phyloP scores from a whole-genome alignment of 2,113 vertebrate species.

The Nothobranchius furzeri region DNA sequence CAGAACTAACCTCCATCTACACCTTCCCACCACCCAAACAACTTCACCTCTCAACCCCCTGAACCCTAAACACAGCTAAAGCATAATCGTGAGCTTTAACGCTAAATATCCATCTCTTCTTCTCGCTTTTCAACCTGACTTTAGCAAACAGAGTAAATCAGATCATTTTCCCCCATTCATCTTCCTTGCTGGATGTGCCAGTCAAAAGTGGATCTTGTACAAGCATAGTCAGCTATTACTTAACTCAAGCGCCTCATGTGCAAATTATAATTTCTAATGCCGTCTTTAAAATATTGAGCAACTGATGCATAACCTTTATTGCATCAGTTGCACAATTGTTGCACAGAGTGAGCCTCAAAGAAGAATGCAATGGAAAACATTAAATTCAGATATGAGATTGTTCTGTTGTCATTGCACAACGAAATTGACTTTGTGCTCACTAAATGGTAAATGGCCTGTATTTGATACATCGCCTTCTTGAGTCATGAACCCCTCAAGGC shows the following conservation, averaged over 20 bases:
- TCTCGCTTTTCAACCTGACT: constrained; percentile 27
- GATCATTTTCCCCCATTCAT: too few relatives aligned
- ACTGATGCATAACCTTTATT: not conserved
- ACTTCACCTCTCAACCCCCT: constrained; percentile 37
- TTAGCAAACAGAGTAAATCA: not conserved
- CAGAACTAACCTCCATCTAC: constrained; percentile 40
- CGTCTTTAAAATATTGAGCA: constrained; percentile 30
- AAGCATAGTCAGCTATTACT: constrained; percentile 27
- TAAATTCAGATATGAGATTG: too few relatives aligned
- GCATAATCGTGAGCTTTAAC: constrained; percentile 6
- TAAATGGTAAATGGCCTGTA: too few relatives aligned
- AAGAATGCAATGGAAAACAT: too few relatives aligned
- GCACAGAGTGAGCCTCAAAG: too few relatives aligned
- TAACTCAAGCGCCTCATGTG: constrained; percentile 19
- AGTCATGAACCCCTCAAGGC: too few relatives aligned
- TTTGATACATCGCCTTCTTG: too few relatives aligned
- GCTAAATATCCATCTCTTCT: not conserved
- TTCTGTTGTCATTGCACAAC: too few relatives aligned
- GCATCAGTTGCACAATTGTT: too few relatives aligned
- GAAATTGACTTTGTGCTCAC: too few relatives aligned
- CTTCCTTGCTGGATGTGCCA: not conserved
- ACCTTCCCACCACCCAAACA: constrained; percentile 27
- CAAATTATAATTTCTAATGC: constrained; percentile 5
- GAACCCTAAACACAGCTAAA: not conserved
- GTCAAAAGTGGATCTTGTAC: constrained; percentile 3